A percentile compares a stretch with the other conserved stretches of the same genome.
Conservation (phyloP, 2,113 vertebrate species). For the Antigone vipio region DNA sequence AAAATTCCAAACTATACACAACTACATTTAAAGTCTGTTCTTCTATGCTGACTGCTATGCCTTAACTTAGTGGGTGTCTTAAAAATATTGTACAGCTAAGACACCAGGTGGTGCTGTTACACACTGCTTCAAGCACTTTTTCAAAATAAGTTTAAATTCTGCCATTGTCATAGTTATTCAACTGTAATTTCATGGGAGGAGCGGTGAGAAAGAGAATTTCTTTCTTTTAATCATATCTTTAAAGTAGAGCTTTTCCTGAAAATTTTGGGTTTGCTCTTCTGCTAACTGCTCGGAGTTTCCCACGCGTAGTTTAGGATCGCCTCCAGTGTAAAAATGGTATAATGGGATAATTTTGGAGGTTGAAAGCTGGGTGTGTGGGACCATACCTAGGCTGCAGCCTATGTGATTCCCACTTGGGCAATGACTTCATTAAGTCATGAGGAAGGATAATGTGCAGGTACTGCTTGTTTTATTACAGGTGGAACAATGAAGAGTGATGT, state of each 20-base stretch:
- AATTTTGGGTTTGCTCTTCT: neutral
- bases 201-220: neutral
- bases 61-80: neutral
- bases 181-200: neutral
- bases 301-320: neutral
- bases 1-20: neutral
- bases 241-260: neutral
- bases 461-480: neutral
- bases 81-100: neutral
- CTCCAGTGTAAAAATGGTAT: neutral
- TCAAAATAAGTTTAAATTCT: neutral
- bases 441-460: neutral
- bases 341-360: neutral
- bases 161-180: neutral
- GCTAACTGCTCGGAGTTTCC: neutral
- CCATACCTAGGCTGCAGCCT: neutral
- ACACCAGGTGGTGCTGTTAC: conserved; percentile 57
- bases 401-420: neutral
- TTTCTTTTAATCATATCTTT: neutral
- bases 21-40: neutral
- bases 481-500: neutral
- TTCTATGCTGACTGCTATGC: neutral
- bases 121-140: neutral
- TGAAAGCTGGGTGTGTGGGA: neutral
- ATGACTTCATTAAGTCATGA: neutral